A percentile compares a stretch with the other conserved stretches of the same genome.
Evolutionary conservation across 1,140 invertebrate species (phyloP).

Genomic region (Thaumetopoea pityocampa): DNA sequence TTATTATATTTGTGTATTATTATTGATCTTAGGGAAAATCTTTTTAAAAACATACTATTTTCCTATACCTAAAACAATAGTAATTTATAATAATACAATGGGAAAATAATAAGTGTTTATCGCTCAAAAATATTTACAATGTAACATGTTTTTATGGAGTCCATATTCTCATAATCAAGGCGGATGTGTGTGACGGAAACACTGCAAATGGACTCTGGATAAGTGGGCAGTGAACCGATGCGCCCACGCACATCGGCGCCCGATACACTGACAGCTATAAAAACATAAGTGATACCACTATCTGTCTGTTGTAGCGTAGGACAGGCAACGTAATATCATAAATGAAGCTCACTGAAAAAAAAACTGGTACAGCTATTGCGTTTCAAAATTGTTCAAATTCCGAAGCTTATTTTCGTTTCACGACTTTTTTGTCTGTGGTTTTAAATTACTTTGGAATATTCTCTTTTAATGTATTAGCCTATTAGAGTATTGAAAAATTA

Average conservation of each 20-base stretch:
- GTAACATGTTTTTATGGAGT: conserved; percentile 13
- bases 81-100: too few relatives aligned
- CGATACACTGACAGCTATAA: conserved; percentile 11
- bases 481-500: too few relatives aligned
- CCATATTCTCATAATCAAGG: conserved; percentile 32
- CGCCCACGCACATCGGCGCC: conserved; percentile 35
- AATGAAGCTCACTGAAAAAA: too few relatives aligned
- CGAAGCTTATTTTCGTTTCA: too few relatives aligned
- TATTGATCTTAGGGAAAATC: too few relatives aligned
- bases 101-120: not conserved
- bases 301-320: not conserved
- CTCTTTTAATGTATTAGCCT: too few relatives aligned
- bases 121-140: conserved; percentile 9
- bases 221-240: conserved; percentile 58
- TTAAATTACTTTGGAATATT: too few relatives aligned
- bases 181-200: conserved; percentile 63
- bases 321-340: too few relatives aligned
- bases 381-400: too few relatives aligned
- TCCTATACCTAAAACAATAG: not conserved
- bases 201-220: conserved; percentile 41
- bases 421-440: too few relatives aligned
- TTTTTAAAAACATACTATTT: not conserved
- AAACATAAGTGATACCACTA: conserved; percentile 7
- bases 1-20: too few relatives aligned
- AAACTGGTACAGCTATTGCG: too few relatives aligned